A percentile compares a stretch with the other conserved stretches of the same genome.
These are phyloP conservation scores for Argya squamiceps DNA, from an alignment of 2,797 vertebrate species.

Conservation along the genomic window DNA sequence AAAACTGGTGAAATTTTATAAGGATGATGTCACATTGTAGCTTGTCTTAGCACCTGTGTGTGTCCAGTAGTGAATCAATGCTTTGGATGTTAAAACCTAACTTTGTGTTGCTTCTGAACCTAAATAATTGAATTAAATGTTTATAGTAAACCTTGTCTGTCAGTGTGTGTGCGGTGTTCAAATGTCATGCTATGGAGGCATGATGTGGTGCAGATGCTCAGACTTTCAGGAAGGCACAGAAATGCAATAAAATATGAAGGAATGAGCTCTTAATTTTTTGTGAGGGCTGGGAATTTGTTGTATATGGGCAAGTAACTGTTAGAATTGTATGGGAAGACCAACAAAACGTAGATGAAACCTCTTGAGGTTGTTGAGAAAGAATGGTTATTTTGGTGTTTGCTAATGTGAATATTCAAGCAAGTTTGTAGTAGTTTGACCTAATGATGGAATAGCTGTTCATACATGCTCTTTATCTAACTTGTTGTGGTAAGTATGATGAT, in stretches of 20 bases:
- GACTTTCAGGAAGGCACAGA: background rate
- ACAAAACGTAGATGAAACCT: background rate
- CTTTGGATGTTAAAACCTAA: background rate
- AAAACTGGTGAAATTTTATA: background rate
- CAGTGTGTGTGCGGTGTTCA: background rate
- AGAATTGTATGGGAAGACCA: background rate
- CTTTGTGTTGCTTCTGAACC: background rate
- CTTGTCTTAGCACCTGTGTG: background rate
- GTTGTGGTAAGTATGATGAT: background rate
- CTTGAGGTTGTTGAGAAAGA: background rate
- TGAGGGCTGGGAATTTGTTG: background rate
- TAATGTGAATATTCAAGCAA: background rate
- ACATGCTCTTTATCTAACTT: background rate
- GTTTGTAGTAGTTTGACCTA: background rate
- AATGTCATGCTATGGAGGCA: background rate
- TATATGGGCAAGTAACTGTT: background rate
- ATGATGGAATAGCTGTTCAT: background rate
- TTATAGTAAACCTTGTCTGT: background rate
- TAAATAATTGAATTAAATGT: background rate
- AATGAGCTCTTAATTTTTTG: background rate
- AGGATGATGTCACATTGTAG: background rate
- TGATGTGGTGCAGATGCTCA: background rate
- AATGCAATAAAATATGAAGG: background rate
- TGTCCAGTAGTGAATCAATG: background rate
- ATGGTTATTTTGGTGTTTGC: background rate